These are phyloP conservation scores for Dorcus parallelipipedus DNA, from an alignment of 2,888 invertebrate genomes.

Conservation along the genomic window DNA sequence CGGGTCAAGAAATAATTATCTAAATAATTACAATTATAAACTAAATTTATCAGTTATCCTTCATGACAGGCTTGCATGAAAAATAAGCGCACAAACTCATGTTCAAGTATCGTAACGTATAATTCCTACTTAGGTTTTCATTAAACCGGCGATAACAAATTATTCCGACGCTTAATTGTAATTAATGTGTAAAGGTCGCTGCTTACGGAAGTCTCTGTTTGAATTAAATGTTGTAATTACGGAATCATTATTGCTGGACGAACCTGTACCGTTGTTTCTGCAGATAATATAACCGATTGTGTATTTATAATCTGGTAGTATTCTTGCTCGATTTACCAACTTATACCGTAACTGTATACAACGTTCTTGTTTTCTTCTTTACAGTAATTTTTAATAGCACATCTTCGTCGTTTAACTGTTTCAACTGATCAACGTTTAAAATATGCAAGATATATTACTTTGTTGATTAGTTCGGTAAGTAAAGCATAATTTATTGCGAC, in stretches of 20 bases:
- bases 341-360: conserved; percentile 9
- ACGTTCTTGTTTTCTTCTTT: neutral
- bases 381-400: neutral
- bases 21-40: conserved; percentile 17
- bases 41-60: conserved; percentile 6
- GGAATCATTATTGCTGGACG: conserved; percentile 12
- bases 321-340: conserved; percentile 9
- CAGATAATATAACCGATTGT: conserved; percentile 5
- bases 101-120: too few species aligned
- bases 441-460: too few species aligned
- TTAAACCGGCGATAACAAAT: too few species aligned
- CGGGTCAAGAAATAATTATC: conserved; percentile 14
- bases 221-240: conserved; percentile 14
- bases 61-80: conserved; percentile 12
- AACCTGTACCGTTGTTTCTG: conserved; percentile 13
- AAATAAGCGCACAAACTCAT: neutral
- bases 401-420: neutral
- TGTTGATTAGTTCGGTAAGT: too few species aligned
- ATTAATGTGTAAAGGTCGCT: conserved; percentile 15
- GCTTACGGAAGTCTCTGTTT: conserved; percentile 9
- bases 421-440: too few species aligned
- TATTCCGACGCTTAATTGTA: conserved; percentile 8
- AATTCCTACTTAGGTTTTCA: too few species aligned
- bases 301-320: conserved; percentile 5
- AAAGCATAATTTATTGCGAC: too few species aligned